Percentiles rank a stretch among this genome's conserved stretches.
Conservation (phyloP, 2,113 vertebrate species). For the Notothenia coriiceps region DNA sequence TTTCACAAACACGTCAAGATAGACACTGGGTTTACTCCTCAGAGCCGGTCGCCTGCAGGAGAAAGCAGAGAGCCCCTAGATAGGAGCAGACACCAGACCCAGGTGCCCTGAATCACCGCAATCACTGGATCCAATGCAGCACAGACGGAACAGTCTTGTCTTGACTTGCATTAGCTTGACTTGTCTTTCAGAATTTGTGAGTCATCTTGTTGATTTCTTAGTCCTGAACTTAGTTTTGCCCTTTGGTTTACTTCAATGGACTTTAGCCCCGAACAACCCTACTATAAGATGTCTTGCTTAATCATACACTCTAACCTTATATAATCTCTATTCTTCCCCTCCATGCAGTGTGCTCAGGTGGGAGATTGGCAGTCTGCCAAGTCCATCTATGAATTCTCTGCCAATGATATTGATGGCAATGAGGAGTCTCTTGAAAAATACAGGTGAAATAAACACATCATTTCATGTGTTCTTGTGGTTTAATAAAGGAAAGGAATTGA, state of each 20-base stretch:
- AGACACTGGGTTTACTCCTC: too few relatives aligned
- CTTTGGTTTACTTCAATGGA: conserved; percentile 21
- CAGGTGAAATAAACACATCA: conserved; percentile 79
- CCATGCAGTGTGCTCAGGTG: conserved; percentile 87
- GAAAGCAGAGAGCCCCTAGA: too few relatives aligned
- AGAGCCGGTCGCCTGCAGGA: too few relatives aligned
- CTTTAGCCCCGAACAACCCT: background rate
- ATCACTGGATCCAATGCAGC: too few relatives aligned
- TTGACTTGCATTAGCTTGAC: background rate
- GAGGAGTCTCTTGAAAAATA: conserved; percentile 91
- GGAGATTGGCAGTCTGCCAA: conserved; percentile 88
- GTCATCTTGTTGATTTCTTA: background rate
- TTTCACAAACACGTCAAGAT: too few relatives aligned
- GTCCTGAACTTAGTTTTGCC: background rate
- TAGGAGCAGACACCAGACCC: too few relatives aligned
- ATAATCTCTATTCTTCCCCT: background rate
- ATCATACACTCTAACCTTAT: background rate
- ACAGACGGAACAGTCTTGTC: background rate
- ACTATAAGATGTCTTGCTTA: background rate
- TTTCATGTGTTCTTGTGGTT: background rate
- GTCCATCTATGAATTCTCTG: conserved; percentile 91
- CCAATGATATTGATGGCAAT: conserved; percentile 91
- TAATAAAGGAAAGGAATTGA: background rate
- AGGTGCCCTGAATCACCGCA: too few relatives aligned
- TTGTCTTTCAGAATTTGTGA: background rate